Percentiles rank a stretch among this genome's conserved stretches.
Evolutionary conservation across 2,797 vertebrate genomes (phyloP).

Genomic region (Propithecus deckenii): DNA sequence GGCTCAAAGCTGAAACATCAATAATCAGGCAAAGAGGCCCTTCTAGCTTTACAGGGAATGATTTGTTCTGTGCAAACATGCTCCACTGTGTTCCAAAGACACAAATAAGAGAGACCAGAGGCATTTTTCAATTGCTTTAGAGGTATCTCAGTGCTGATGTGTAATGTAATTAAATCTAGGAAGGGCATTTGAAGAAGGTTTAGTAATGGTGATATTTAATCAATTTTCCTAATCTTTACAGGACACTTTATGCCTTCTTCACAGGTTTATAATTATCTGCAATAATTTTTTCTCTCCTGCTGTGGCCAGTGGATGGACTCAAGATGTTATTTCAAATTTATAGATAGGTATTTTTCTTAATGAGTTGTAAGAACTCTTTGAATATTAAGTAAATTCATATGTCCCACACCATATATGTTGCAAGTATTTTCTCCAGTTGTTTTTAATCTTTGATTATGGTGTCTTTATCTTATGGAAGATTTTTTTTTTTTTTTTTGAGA

Average conservation of each 20-base stretch:
- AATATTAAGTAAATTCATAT: background rate
- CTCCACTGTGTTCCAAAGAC: background rate
- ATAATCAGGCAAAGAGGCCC: background rate
- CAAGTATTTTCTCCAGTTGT: background rate
- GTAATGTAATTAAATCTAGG: background rate
- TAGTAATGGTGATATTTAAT: background rate
- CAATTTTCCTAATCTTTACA: background rate
- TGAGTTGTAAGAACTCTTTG: background rate
- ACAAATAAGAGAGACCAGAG: background rate
- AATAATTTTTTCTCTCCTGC: background rate
- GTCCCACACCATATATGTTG: background rate
- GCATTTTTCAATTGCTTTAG: background rate
- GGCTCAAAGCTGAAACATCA: constrained; percentile 17
- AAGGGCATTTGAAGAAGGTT: background rate
- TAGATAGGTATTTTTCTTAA: background rate
- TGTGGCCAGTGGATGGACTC: background rate
- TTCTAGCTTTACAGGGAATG: background rate
- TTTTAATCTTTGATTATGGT: background rate
- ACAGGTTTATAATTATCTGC: background rate
- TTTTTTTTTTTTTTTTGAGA: background rate
- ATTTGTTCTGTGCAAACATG: background rate
- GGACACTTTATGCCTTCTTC: background rate
- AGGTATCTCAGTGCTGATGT: background rate
- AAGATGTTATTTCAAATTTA: constrained; percentile 10
- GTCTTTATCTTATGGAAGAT: background rate